These are phyloP conservation scores for Anabacerthia variegaticeps DNA, from an alignment of 2,797 vertebrate species.

Conservation along the genomic window DNA sequence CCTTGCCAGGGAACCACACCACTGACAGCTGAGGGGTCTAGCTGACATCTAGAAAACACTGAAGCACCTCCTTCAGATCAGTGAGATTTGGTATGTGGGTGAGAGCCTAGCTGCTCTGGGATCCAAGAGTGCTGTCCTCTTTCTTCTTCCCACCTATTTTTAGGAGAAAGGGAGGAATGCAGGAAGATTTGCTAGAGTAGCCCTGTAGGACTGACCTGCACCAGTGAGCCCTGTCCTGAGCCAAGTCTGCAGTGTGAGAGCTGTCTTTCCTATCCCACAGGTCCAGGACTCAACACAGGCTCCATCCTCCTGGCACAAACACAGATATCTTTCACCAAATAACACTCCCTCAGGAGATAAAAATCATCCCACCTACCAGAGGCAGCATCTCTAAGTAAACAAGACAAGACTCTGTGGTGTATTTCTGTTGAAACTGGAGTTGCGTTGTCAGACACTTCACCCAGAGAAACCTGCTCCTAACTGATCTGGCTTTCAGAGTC, in stretches of 20 bases:
- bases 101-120: not conserved
- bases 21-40: not conserved
- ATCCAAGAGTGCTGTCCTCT: not conserved
- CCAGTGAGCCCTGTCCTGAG: not conserved
- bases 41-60: not conserved
- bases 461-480: not conserved
- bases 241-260: rapidly evolving
- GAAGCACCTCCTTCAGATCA: not conserved
- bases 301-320: not conserved
- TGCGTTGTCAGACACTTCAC: rapidly evolving
- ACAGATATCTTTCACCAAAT: not conserved
- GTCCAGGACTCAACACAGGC: not conserved
- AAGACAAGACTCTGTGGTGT: not conserved
- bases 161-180: not conserved
- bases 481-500: not conserved
- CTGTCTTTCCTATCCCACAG: not conserved
- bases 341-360: not conserved
- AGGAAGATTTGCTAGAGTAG: not conserved
- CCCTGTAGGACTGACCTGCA: not conserved
- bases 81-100: not conserved
- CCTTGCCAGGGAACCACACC: not conserved
- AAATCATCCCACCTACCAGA: not conserved
- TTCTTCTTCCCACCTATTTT: not conserved
- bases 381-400: not conserved
- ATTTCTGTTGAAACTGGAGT: not conserved